Evolutionary conservation across 2,888 invertebrate genomes (phyloP).

Genomic region (Eustalomyia histrio): DNA sequence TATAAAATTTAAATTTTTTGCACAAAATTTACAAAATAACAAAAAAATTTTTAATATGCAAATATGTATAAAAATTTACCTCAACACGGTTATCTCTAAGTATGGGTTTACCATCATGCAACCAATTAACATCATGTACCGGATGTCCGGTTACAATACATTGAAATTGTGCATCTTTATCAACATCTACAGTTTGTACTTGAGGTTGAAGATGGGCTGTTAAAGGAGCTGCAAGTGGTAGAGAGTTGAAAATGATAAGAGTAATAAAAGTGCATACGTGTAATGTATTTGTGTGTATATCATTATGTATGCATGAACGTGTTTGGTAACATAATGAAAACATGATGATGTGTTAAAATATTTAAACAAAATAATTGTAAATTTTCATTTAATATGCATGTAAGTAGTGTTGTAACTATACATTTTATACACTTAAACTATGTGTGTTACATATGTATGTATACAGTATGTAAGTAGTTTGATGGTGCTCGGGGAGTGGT

Average conservation of each 20-base stretch:
- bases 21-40: slow-evolving; percentile 2
- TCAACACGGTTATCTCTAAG: slow-evolving; percentile 82
- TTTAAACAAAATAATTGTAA: background rate
- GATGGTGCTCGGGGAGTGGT: too few species aligned
- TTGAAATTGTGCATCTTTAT: slow-evolving; percentile 90
- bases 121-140: slow-evolving; percentile 88
- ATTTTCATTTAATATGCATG: background rate
- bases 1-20: too few species aligned
- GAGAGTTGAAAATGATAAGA: background rate
- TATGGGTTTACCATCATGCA: slow-evolving; percentile 87
- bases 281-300: too few species aligned
- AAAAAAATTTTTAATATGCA: slow-evolving; percentile 66
- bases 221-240: slow-evolving; percentile 83
- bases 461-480: too few species aligned
- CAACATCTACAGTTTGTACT: slow-evolving; percentile 89
- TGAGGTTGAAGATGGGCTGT: slow-evolving; percentile 90
- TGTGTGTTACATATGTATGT: too few species aligned
- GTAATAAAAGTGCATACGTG: background rate
- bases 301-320: background rate
- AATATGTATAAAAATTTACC: slow-evolving; percentile 76
- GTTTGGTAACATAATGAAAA: background rate
- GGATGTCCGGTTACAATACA: slow-evolving; percentile 94
- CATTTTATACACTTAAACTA: too few species aligned
- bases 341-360: background rate
- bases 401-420: background rate